Evolutionary conservation across 2,113 vertebrate genomes (phyloP).

Genomic region (Cyphomyrus plagiostoma): DNA sequence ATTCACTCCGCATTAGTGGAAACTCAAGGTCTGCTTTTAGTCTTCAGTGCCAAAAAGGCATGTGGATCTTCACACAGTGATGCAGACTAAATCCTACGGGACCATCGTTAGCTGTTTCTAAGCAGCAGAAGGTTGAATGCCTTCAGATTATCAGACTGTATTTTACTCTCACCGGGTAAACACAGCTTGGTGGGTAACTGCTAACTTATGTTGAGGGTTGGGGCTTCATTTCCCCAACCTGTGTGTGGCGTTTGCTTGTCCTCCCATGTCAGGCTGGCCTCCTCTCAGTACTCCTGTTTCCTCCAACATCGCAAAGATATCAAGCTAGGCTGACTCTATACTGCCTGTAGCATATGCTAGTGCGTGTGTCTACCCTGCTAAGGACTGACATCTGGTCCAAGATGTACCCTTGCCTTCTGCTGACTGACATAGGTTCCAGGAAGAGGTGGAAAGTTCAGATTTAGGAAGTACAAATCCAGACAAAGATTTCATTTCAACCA

Average conservation of each 20-base stretch:
- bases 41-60: background rate
- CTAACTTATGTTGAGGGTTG: background rate
- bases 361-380: background rate
- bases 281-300: background rate
- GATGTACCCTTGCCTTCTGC: background rate
- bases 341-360: background rate
- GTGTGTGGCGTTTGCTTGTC: background rate
- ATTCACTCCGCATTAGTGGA: background rate
- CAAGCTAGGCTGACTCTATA: background rate
- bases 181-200: background rate
- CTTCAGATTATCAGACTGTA: background rate
- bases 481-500: background rate
- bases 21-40: background rate
- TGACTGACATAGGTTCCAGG: background rate
- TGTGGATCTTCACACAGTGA: background rate
- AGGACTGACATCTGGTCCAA: background rate
- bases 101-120: background rate
- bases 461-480: background rate
- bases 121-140: background rate
- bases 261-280: background rate
- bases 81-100: background rate
- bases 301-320: background rate
- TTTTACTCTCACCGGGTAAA: background rate
- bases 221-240: background rate
- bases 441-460: too few species aligned